Percentiles rank a stretch among this genome's conserved stretches.
Conservation (phyloP, 2,888 invertebrate species). For the Parelbella ahira region DNA sequence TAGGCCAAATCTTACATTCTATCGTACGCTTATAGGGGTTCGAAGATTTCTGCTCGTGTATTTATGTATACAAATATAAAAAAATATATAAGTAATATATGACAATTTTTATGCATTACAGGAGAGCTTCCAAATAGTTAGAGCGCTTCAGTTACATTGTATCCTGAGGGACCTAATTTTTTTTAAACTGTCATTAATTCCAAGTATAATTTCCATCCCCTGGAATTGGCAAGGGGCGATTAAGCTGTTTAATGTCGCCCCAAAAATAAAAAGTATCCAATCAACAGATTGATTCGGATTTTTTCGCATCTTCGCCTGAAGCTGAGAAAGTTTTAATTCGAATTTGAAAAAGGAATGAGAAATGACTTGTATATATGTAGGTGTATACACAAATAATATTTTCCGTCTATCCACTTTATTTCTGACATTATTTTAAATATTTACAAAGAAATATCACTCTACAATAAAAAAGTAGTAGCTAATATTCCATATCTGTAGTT, state of each 20-base stretch:
- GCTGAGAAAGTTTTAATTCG: constrained; percentile 34
- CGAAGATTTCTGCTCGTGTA: too few species aligned
- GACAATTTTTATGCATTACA: too few species aligned
- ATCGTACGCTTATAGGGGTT: too few species aligned
- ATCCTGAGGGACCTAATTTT: constrained; percentile 52
- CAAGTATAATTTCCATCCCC: constrained; percentile 50
- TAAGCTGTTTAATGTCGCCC: constrained; percentile 76
- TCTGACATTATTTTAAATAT: too few species aligned
- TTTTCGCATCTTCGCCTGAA: constrained; percentile 39
- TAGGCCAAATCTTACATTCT: too few species aligned
- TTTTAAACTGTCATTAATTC: constrained; percentile 72
- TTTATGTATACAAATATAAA: too few species aligned
- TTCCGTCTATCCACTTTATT: too few species aligned
- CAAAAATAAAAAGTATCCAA: constrained; percentile 69
- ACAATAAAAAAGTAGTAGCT: too few species aligned
- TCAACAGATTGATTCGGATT: constrained; percentile 72
- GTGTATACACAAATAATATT: too few species aligned
- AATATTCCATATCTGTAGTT: too few species aligned
- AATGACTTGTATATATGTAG: constrained; percentile 1
- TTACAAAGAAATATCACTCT: too few species aligned
- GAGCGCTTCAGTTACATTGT: constrained; percentile 31
- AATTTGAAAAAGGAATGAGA: constrained; percentile 2
- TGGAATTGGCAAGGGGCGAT: constrained; percentile 55
- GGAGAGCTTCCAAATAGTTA: constrained; percentile 5
- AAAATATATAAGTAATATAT: too few species aligned